Evolutionary conservation across 2,797 vertebrate species (phyloP).

Genomic region (Sebastes jordani): DNA sequence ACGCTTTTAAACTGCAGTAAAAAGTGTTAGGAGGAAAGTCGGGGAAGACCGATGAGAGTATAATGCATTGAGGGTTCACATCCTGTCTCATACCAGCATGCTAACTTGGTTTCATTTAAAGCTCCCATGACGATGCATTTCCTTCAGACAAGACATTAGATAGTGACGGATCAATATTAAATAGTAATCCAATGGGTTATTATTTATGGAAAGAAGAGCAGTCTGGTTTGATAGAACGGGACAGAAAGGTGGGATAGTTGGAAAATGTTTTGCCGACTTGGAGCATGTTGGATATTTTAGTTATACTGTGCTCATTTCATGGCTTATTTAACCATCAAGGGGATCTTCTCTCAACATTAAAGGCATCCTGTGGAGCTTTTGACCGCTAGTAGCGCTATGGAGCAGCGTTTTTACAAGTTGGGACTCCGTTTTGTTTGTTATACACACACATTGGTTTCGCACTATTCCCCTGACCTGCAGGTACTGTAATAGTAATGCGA

Average conservation of each 20-base stretch:
- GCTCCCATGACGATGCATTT: not conserved
- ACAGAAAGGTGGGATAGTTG: not conserved
- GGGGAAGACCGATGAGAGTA: not conserved
- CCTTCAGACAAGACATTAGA: not conserved
- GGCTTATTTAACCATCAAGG: not conserved
- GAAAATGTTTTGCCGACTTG: not conserved
- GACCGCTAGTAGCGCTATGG: too few relatives aligned
- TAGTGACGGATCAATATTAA: not conserved
- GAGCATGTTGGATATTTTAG: not conserved
- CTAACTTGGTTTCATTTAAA: conserved; percentile 1
- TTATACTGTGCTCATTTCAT: not conserved
- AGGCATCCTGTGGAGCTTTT: too few relatives aligned
- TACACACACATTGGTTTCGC: not conserved
- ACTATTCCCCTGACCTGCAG: not conserved
- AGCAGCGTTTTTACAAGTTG: not conserved
- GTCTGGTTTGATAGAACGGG: not conserved
- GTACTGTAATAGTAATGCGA: not conserved
- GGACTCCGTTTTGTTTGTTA: not conserved
- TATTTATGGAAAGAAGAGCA: conserved; percentile 1
- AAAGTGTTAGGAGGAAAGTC: not conserved
- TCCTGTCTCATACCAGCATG: conserved; percentile 1
- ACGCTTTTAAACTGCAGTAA: not conserved
- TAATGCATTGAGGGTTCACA: not conserved
- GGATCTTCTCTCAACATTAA: not conserved
- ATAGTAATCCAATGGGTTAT: not conserved